Percentiles rank a stretch among this genome's conserved stretches.
Evolutionary conservation across 2,888 invertebrate species (phyloP).

Genomic region (Blera fallax): DNA sequence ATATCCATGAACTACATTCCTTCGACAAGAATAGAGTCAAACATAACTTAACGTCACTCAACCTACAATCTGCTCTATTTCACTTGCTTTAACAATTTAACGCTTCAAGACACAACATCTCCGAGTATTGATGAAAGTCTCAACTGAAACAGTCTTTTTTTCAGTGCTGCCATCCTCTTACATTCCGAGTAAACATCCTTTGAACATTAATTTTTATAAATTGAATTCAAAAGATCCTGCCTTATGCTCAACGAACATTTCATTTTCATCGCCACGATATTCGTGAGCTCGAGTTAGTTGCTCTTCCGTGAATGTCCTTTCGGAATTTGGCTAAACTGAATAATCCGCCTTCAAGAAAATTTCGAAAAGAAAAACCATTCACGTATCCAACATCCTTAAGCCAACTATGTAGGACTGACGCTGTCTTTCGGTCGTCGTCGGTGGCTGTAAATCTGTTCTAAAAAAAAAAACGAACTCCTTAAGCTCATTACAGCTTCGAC

Average conservation of each 20-base stretch:
- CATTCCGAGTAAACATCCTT: not conserved
- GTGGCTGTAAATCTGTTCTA: constrained; percentile 1
- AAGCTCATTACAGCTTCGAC: constrained; percentile 43
- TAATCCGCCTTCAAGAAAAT: not conserved
- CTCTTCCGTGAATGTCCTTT: not conserved
- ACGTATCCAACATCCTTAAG: constrained; percentile 22
- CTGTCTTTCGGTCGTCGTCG: not conserved
- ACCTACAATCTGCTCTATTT: no score
- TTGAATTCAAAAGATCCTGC: not conserved
- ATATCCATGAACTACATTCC: no score
- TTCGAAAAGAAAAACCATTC: not conserved
- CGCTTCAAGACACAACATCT: no score
- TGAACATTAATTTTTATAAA: not conserved
- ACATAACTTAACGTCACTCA: no score
- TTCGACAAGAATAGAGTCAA: no score
- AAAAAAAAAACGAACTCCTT: constrained; percentile 12
- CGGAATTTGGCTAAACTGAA: constrained; percentile 6
- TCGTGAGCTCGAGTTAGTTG: constrained; percentile 5
- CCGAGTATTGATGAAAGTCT: no score
- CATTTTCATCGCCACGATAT: not conserved
- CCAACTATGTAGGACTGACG: not conserved
- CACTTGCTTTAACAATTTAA: no score
- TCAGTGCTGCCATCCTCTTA: not conserved
- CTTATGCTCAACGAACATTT: no score
- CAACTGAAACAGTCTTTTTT: no score